phyloP scores from a whole-genome alignment of 2,888 invertebrate genomes.

The Cataglyphis altisquamis region DNA sequence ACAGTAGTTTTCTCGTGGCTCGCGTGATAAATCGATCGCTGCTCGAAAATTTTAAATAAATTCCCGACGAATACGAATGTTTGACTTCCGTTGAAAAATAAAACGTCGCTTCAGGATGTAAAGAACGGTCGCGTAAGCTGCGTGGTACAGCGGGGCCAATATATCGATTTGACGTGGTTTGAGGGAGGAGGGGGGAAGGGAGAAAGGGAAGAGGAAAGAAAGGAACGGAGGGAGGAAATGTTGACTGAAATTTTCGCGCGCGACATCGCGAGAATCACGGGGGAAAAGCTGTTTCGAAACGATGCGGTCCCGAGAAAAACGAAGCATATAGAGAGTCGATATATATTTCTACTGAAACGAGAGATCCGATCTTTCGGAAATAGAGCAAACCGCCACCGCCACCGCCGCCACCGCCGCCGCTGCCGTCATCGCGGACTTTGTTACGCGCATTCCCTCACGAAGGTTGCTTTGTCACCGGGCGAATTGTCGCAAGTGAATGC shows the following conservation, averaged over 20 bases:
- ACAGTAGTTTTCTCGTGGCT: constrained; percentile 1
- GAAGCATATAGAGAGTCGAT: background rate
- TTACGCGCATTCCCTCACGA: background rate
- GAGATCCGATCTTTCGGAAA: constrained; percentile 29
- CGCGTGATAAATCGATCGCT: constrained; percentile 21
- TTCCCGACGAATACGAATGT: constrained; percentile 36
- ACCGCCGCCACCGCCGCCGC: too few species aligned
- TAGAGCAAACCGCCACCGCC: background rate
- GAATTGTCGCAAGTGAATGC: constrained; percentile 40
- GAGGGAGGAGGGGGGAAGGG: too few species aligned
- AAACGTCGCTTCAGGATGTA: constrained; percentile 36
- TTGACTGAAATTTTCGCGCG: constrained; percentile 42
- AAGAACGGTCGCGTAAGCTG: constrained; percentile 45
- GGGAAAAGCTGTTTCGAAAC: constrained; percentile 32
- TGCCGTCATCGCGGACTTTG: background rate
- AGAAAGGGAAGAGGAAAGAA: background rate
- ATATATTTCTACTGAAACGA: background rate
- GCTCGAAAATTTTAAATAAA: constrained; percentile 44
- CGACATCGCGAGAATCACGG: constrained; percentile 41
- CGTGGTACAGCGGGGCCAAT: constrained; percentile 33
- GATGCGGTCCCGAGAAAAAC: constrained; percentile 22
- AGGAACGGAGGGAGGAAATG: background rate
- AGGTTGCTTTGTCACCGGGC: background rate
- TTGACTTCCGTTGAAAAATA: constrained; percentile 38
- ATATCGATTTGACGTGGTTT: constrained; percentile 35